Percentiles rank a stretch among this genome's conserved stretches.
phyloP scores from a whole-genome alignment of 1,140 invertebrate genomes.

The Manduca sexta region DNA sequence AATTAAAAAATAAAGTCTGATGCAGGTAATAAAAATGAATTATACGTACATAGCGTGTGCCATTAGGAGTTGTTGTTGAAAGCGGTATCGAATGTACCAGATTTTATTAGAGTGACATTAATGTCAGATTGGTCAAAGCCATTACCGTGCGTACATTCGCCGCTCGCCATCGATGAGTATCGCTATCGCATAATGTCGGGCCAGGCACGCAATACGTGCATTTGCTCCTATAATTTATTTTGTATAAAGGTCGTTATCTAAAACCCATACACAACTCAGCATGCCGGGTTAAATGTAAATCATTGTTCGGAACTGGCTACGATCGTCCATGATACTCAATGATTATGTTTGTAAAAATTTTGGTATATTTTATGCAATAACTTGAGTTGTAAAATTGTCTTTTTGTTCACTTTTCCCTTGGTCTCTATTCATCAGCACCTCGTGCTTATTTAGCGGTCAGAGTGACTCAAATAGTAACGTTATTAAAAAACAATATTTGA shows the following conservation, averaged over 20 bases:
- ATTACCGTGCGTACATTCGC: slow-evolving; percentile 44
- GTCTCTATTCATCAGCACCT: no score
- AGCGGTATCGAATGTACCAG: background rate
- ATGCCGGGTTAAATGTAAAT: no score
- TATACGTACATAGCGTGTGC: background rate
- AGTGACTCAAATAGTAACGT: no score
- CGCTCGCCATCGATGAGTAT: slow-evolving; percentile 44
- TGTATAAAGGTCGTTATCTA: slow-evolving; percentile 1
- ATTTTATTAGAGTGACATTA: slow-evolving; percentile 47
- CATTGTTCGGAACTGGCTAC: no score
- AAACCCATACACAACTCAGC: background rate
- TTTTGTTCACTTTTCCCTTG: no score
- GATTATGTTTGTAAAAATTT: no score
- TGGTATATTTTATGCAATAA: no score
- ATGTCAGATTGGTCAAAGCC: slow-evolving; percentile 49
- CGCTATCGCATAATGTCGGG: slow-evolving; percentile 19
- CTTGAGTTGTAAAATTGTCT: no score
- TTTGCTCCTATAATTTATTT: slow-evolving; percentile 34
- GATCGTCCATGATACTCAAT: no score
- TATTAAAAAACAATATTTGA: no score
- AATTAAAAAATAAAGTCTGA: slow-evolving; percentile 8
- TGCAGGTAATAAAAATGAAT: slow-evolving; percentile 13
- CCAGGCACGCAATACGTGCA: slow-evolving; percentile 55
- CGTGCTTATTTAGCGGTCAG: no score
- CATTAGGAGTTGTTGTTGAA: no score